phyloP scores from a whole-genome alignment of 2,797 vertebrate genomes.

The Anguilla obscura region DNA sequence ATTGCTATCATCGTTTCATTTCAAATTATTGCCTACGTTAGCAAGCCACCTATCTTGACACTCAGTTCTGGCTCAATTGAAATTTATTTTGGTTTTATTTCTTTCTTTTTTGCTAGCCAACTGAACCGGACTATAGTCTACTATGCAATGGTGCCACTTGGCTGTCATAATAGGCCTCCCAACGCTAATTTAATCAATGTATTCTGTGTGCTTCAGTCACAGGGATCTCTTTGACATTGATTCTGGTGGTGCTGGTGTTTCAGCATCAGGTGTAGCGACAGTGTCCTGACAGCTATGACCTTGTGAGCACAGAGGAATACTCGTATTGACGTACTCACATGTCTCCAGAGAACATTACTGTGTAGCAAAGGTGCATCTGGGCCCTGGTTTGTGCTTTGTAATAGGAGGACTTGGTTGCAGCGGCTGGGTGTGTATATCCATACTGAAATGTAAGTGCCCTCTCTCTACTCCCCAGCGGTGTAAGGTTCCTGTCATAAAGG shows the following conservation, averaged over 20 bases:
- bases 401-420: neutral
- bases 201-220: neutral
- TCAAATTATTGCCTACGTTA: too few relatives aligned
- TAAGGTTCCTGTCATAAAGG: constrained; percentile 14
- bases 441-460: neutral
- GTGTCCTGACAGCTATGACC: neutral
- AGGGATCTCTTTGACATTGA: neutral
- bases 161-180: neutral
- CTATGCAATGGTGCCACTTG: neutral
- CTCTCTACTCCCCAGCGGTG: neutral
- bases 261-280: constrained; percentile 3
- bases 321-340: neutral
- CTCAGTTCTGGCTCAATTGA: too few relatives aligned
- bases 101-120: neutral
- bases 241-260: neutral
- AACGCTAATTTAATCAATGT: neutral
- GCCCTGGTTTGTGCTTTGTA: neutral
- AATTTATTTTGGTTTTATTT: too few relatives aligned
- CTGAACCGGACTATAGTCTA: neutral
- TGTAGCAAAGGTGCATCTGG: neutral
- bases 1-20: too few relatives aligned
- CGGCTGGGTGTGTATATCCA: neutral
- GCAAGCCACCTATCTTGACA: too few relatives aligned
- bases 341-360: neutral
- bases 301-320: neutral